Percentiles rank a stretch among this genome's conserved stretches.
Conservation (phyloP, 2,888 invertebrate species). For the Pristionchus maxplancki region DNA sequence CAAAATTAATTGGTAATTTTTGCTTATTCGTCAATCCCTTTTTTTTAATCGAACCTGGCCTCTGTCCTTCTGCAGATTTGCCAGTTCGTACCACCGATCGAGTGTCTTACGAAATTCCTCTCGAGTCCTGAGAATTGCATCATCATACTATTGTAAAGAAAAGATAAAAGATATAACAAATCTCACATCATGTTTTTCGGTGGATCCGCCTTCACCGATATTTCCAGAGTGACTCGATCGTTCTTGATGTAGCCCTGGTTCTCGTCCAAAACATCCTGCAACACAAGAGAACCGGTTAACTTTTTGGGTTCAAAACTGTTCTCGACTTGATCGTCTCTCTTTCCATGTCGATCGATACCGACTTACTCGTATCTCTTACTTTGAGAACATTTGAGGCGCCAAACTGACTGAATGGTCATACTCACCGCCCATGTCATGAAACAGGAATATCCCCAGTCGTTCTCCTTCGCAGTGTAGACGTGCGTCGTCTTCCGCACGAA, state of each 20-base stretch:
- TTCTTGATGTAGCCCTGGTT: constrained; percentile 92
- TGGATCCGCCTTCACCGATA: constrained; percentile 82
- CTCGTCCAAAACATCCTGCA: constrained; percentile 88
- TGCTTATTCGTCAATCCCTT: neutral
- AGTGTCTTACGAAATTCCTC: constrained; percentile 76
- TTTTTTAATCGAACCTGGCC: constrained; percentile 16
- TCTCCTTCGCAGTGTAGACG: constrained; percentile 93
- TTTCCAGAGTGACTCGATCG: constrained; percentile 91
- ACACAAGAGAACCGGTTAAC: constrained; percentile 40
- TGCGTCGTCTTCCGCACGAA: constrained; percentile 86
- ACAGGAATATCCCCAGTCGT: constrained; percentile 95
- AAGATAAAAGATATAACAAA: neutral
- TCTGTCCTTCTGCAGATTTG: constrained; percentile 73
- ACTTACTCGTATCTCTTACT: no score
- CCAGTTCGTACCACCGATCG: constrained; percentile 75
- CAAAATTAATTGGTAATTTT: neutral
- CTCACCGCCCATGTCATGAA: constrained; percentile 89
- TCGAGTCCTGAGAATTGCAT: constrained; percentile 66
- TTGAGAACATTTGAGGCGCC: no score
- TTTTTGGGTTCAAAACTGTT: neutral
- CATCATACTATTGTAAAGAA: neutral
- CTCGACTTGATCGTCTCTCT: neutral
- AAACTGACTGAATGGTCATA: neutral
- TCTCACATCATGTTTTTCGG: constrained; percentile 82
- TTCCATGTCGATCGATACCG: neutral